phyloP scores from a whole-genome alignment of 2,797 vertebrate species.

The Phoebastria nigripes region DNA sequence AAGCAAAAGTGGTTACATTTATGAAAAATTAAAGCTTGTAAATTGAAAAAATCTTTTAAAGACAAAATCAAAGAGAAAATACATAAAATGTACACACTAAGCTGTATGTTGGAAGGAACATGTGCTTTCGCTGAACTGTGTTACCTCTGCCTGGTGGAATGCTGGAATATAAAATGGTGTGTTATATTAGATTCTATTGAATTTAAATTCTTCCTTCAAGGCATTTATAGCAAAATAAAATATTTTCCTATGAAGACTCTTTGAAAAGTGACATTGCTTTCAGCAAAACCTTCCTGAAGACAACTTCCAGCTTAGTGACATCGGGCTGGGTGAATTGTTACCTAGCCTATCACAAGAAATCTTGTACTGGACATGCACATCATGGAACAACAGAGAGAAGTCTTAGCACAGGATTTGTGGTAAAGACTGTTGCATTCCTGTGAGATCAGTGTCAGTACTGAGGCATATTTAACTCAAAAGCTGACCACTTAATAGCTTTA shows the following conservation, averaged over 20 bases:
- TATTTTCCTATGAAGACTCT: constrained; percentile 28
- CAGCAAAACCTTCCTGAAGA: constrained; percentile 8
- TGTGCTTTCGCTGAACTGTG: neutral
- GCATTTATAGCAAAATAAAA: constrained; percentile 33
- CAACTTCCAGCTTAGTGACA: neutral
- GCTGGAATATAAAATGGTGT: constrained; percentile 39
- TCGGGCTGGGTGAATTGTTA: neutral
- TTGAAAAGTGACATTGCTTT: constrained; percentile 13
- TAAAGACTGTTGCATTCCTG: constrained; percentile 4
- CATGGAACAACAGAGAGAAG: neutral
- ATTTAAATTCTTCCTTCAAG: constrained; percentile 27
- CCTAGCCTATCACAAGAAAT: neutral
- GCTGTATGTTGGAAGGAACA: neutral
- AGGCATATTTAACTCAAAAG: constrained; percentile 1
- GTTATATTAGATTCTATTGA: constrained; percentile 39
- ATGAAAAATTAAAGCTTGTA: constrained; percentile 39
- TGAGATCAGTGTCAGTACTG: constrained; percentile 1
- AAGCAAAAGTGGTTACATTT: neutral
- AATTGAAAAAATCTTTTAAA: constrained; percentile 13
- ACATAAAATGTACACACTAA: neutral
- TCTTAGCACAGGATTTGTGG: neutral
- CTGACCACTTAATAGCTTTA: constrained; percentile 21
- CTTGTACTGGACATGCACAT: neutral
- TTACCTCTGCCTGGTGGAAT: constrained; percentile 26
- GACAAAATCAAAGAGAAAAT: neutral